Percentiles rank a stretch among this genome's conserved stretches.
phyloP scores from a whole-genome alignment of 2,113 vertebrate genomes.

The Laticauda laticaudata region DNA sequence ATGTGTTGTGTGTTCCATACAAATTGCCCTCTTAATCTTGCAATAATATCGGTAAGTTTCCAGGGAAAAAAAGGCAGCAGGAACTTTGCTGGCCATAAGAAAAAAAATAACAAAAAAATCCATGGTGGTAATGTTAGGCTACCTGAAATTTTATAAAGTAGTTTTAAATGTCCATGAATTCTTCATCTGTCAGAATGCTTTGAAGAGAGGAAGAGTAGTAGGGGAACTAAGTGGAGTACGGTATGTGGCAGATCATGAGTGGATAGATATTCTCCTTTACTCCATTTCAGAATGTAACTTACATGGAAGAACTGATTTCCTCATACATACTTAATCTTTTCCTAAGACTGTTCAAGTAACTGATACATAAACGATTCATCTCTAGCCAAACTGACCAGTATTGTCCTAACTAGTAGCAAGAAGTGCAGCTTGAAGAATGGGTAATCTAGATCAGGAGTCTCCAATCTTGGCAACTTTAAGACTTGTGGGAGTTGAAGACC shows the following conservation, averaged over 20 bases:
- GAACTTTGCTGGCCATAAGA: not conserved
- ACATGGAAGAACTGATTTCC: not conserved
- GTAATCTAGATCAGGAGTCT: not conserved
- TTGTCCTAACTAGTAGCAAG: not conserved
- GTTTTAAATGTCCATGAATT: not conserved
- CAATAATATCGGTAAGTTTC: not conserved
- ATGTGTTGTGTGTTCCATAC: not conserved
- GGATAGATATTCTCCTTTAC: not conserved
- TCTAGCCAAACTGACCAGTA: not conserved
- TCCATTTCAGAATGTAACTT: not conserved
- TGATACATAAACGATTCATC: not conserved
- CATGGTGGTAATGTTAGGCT: not conserved
- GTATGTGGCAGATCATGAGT: not conserved
- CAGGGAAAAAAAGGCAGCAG: not conserved
- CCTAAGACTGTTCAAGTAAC: not conserved
- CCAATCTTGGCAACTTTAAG: too few relatives aligned
- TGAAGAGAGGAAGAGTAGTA: not conserved
- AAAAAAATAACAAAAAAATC: not conserved
- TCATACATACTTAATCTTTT: not conserved
- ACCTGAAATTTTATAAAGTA: not conserved
- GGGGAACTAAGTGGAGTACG: not conserved
- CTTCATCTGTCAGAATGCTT: not conserved
- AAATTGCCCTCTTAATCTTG: not conserved
- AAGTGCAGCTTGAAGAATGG: not conserved
- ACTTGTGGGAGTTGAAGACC: too few relatives aligned